Percentiles rank a stretch among this genome's conserved stretches.
These are phyloP conservation scores for Lithophane leautieri DNA, from an alignment of 2,888 invertebrate genomes.

Conservation along the genomic window DNA sequence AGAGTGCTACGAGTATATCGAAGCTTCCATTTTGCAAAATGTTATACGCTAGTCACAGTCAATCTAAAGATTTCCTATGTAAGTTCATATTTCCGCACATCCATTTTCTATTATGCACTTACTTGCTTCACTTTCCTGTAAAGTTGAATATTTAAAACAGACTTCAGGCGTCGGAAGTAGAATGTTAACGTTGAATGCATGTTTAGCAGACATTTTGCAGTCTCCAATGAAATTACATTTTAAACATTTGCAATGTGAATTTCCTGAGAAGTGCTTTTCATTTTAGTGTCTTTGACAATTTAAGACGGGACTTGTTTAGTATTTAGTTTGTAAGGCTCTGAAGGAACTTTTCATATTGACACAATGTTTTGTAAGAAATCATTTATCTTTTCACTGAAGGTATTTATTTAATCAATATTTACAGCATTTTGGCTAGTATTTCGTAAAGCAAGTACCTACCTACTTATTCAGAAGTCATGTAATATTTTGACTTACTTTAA, in stretches of 20 bases:
- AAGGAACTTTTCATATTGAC: neutral
- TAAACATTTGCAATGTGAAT: conserved; percentile 28
- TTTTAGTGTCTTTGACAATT: conserved; percentile 24
- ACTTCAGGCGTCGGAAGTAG: conserved; percentile 38
- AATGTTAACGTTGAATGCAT: conserved; percentile 33
- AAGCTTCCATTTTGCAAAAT: conserved; percentile 4
- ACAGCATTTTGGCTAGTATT: neutral
- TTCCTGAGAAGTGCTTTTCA: conserved; percentile 10
- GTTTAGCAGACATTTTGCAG: conserved; percentile 14
- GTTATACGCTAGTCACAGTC: neutral
- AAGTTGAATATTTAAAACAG: conserved; percentile 54
- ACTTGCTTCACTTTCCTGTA: neutral
- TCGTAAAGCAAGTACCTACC: neutral
- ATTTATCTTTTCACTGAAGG: neutral
- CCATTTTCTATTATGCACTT: conserved; percentile 7
- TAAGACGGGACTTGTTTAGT: conserved; percentile 9
- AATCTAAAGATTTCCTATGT: neutral
- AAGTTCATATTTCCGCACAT: conserved; percentile 3
- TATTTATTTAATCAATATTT: neutral
- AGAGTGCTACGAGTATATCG: neutral
- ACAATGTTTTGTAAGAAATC: neutral
- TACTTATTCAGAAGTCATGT: too few relatives aligned
- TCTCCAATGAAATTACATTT: conserved; percentile 29
- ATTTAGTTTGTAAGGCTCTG: neutral
- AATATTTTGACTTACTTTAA: neutral